Base-by-base conservation (phyloP, 2,888 invertebrate species). In the Macrophya annulata region DNA sequence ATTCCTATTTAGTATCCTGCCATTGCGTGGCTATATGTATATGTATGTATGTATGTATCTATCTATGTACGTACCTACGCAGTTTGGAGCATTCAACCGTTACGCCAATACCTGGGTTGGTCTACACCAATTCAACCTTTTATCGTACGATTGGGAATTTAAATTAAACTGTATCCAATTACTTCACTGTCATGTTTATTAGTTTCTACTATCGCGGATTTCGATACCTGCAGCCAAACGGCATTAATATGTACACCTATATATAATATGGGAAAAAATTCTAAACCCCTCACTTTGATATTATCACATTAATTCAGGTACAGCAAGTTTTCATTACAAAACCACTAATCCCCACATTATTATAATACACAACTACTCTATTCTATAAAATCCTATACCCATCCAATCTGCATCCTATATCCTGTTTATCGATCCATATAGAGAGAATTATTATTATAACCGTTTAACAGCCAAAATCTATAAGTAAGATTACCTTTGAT, bases 91-190 rank as follows among this genome's bases (percentile, higher is more conserved):
- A 65, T 15, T 17, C 17, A 77, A 59, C 31, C 55, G 17, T 40
- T 15, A 37, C 31, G 40, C 48, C 45, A 37, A 21, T 31, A 31
- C n/a, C 21, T 10, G 15, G 17, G 31, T 68, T 10, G 45, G 37
- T 15, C 15, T 83, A n/a, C 37, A 45, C 62, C 81, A 21, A 81
- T 83, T 68, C 48, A 31, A 68, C 12, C 48, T 45, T 81, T 81
- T 81, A 84, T 77, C 43, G 31, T 31, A 43, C 77, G 45, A 77
- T 62, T 77, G 77, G 84, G 84, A 59, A 65, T 84, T 77, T 25
- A 48, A 84, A 84, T 77, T 84, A 45, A 77, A 76, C 77, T 45
- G 48, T 65, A 77, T 84, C 76, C 84, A 84, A 84, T 84, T 84
- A 84, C 84, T 83, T 51, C 48, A 12, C 45, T 51, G 68, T 83